Evolutionary conservation across 2,113 vertebrate genomes (phyloP), one percentile per base, ranked within the genome.

Genomic region (Pogonocichla stellata): DNA sequence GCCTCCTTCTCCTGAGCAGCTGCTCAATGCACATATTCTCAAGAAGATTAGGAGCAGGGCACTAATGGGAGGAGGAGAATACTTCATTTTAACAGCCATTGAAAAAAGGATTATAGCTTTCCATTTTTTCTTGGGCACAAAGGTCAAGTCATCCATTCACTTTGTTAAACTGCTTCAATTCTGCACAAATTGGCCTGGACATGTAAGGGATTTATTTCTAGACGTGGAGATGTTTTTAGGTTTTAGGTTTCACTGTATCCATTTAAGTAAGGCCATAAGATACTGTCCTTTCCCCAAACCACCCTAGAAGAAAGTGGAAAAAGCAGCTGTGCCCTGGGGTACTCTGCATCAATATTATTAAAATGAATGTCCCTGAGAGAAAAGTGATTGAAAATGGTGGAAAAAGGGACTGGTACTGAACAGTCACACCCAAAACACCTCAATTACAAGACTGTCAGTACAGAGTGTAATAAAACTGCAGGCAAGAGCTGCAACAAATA

Each of bases 21-120:
- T 81, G 47, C 86, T 86, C 60, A 80, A 38, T 45, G 47, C 48
- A 64, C 42, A 48, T 31, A 67, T 40, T 90, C 60, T 88, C 72
- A 72, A 71, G 36, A 47, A 88, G 36, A 94, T 79, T 50, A 79
- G 50, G 57, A 87, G 6, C 7, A 84, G 61, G 51, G 69, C 65
- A 87, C 70, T 89, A 95, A 94, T 72, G 91, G 93, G 93, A 79
- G 40, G 58, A 93, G 50, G 10, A 91, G 50, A 88, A 92, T 19
- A 54, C 83, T 61, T 95, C 89, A 66, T 93, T 96, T 91, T 94
- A 94, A 92, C 69, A 80, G 80, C 42, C 54, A 42, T 0, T 84
- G 65, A 75, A 80, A 80, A 96, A 95, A 92, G 50, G 73, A 93
- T 95, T 91, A 72, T 38, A 78, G 64, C 50, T 81, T 94, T 86